phyloP scores from a whole-genome alignment of 2,113 vertebrate species.

The Chaenocephalus aceratus region DNA sequence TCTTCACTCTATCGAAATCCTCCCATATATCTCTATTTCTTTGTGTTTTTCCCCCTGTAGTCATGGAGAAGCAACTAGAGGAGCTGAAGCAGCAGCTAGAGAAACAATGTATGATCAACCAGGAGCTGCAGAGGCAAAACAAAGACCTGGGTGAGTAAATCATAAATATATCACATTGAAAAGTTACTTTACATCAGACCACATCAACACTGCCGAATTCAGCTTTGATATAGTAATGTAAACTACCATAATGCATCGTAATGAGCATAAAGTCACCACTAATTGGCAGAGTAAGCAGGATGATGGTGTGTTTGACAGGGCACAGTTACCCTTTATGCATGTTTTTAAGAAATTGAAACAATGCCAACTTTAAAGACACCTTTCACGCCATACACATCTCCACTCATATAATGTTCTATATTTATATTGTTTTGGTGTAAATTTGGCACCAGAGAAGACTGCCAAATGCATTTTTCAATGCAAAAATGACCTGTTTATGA shows the following conservation, averaged over 20 bases:
- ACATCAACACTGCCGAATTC: background rate
- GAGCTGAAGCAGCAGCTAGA: constrained; percentile 82
- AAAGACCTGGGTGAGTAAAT: constrained; percentile 78
- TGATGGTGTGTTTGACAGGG: background rate
- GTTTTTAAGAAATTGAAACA: background rate
- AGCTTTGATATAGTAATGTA: background rate
- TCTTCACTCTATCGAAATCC: background rate
- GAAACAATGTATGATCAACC: constrained; percentile 81
- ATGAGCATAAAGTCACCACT: background rate
- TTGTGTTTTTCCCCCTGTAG: constrained; percentile 21
- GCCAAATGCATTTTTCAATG: background rate
- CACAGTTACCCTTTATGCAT: background rate
- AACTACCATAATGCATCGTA: background rate
- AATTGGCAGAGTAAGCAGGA: background rate
- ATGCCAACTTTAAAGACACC: background rate
- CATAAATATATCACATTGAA: background rate
- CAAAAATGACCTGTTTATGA: background rate
- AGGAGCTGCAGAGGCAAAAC: constrained; percentile 82
- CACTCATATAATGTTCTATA: background rate
- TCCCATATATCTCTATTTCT: background rate
- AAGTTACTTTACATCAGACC: background rate
- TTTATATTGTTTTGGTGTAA: background rate
- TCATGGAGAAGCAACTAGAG: constrained; percentile 83
- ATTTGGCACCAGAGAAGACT: background rate
- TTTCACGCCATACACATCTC: background rate